Evolutionary conservation across 2,888 invertebrate species (phyloP).

Genomic region (Anodontia alba): DNA sequence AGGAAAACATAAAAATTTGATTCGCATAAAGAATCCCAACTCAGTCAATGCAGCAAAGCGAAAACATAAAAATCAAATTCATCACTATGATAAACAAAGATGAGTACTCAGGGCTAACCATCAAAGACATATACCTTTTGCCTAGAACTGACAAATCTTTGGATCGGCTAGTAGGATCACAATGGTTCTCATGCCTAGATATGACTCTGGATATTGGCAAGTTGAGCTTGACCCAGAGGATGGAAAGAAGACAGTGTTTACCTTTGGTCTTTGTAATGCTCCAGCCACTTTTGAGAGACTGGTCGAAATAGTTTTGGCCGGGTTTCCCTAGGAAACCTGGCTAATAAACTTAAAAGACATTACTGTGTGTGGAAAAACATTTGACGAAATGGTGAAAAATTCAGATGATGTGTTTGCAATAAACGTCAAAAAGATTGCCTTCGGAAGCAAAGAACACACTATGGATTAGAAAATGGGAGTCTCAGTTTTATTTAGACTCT

Average conservation of each 20-base stretch:
- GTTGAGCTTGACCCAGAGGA: constrained; percentile 38
- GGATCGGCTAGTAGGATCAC: constrained; percentile 33
- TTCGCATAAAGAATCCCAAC: no score
- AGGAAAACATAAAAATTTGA: no score
- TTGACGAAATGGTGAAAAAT: no score
- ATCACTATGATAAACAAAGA: no score
- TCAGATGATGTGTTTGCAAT: constrained; percentile 28
- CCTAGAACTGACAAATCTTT: constrained; percentile 47
- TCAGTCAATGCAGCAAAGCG: no score
- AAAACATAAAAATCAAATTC: no score
- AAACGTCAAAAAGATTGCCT: no score
- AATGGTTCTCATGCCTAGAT: constrained; percentile 47
- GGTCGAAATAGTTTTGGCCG: constrained; percentile 39
- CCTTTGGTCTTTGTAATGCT: constrained; percentile 42
- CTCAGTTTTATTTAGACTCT: no score
- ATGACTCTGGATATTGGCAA: constrained; percentile 50
- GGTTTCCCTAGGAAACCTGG: constrained; percentile 32
- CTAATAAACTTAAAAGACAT: constrained; percentile 47
- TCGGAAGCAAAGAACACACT: no score
- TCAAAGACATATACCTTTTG: constrained; percentile 39
- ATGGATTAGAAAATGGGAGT: no score
- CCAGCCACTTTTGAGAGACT: constrained; percentile 42
- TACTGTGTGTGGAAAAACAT: constrained; percentile 29
- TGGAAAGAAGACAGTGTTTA: constrained; percentile 45
- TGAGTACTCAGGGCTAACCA: no score